Conservation (phyloP, 1,140 invertebrate genomes). For the Bathynomus jamesi region DNA sequence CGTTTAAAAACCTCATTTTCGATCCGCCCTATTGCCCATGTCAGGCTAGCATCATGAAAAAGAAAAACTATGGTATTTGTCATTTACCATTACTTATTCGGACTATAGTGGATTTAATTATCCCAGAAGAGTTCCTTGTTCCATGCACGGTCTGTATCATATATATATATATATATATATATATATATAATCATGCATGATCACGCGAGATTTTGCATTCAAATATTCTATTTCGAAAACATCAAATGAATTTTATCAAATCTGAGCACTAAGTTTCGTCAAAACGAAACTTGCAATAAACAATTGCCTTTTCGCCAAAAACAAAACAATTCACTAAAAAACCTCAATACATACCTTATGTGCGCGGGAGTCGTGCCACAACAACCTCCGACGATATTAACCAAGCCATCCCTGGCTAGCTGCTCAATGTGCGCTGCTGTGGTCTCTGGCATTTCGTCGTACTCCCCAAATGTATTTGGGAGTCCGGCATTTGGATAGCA, state of each 20-base stretch:
- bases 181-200: too few species aligned
- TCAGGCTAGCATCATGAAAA: too few species aligned
- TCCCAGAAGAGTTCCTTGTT: too few species aligned
- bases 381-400: constrained; percentile 58
- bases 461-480: constrained; percentile 57
- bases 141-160: too few species aligned
- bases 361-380: constrained; percentile 57
- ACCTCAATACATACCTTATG: constrained; percentile 49
- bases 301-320: constrained; percentile 1
- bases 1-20: too few species aligned
- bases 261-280: background rate
- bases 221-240: background rate
- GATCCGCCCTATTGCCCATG: too few species aligned
- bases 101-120: too few species aligned
- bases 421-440: constrained; percentile 46
- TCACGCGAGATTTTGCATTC: too few species aligned
- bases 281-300: background rate
- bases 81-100: too few species aligned
- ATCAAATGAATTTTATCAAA: background rate
- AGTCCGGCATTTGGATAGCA: constrained; percentile 59
- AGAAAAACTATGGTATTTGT: too few species aligned
- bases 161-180: too few species aligned
- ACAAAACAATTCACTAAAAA: background rate
- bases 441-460: constrained; percentile 55
- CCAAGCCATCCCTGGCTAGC: constrained; percentile 45